Evolutionary conservation across 1,140 invertebrate genomes (phyloP).

Genomic region (Sycophila sp.): DNA sequence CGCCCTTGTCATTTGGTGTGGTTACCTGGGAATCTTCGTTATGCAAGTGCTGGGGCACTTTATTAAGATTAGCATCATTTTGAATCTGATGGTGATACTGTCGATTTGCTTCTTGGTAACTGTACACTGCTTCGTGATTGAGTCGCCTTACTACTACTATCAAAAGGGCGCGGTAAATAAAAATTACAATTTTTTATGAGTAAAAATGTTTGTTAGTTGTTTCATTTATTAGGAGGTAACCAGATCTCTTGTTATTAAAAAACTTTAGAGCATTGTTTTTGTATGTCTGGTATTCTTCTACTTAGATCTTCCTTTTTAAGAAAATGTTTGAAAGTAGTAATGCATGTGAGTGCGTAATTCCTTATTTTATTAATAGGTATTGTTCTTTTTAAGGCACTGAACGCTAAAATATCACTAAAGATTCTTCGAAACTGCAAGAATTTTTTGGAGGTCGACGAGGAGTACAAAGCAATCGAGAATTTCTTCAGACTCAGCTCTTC

Average conservation of each 20-base stretch:
- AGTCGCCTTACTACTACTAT: conserved; percentile 44
- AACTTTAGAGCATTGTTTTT: background rate
- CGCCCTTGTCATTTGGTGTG: conserved; percentile 28
- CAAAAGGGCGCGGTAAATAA: conserved; percentile 37
- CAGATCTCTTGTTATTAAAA: conserved; percentile 6
- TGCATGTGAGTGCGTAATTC: no score
- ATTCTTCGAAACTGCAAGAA: conserved; percentile 13
- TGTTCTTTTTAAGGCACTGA: conserved; percentile 19
- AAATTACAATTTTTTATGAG: conserved; percentile 2
- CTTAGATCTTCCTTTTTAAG: no score
- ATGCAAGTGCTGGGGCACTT: conserved; percentile 23
- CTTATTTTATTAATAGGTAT: no score
- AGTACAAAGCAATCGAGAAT: conserved; percentile 38
- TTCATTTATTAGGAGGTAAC: no score
- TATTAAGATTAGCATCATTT: conserved; percentile 1
- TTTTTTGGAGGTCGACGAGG: conserved; percentile 41
- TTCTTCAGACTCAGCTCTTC: conserved; percentile 29
- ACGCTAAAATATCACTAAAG: conserved; percentile 43
- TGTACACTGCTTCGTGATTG: conserved; percentile 38
- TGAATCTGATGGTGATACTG: conserved; percentile 3
- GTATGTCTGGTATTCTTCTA: no score
- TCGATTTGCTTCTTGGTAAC: conserved; percentile 33
- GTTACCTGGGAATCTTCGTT: conserved; percentile 38
- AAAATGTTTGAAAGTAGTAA: no score
- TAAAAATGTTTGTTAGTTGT: background rate